phyloP scores from a whole-genome alignment of 2,113 vertebrate species.

The Nerophis ophidion region DNA sequence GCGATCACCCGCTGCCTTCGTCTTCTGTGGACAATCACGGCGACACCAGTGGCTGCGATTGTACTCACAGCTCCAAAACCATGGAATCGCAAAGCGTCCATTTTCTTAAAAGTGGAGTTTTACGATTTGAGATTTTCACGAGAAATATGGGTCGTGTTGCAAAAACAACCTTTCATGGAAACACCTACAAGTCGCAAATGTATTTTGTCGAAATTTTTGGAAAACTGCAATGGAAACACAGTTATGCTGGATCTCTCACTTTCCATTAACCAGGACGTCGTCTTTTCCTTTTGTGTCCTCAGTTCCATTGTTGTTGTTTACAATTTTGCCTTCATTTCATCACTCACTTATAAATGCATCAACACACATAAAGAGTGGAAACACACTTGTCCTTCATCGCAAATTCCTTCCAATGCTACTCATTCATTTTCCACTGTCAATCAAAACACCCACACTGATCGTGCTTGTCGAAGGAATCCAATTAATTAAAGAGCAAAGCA shows the following conservation, averaged over 20 bases:
- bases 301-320: neutral
- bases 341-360: constrained; percentile 1
- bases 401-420: constrained; percentile 22
- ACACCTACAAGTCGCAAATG: too few relatives aligned
- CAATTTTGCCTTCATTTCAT: neutral
- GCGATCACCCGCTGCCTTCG: too few relatives aligned
- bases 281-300: neutral
- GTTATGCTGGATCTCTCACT: neutral
- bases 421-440: constrained; percentile 35
- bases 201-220: too few relatives aligned
- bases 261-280: neutral
- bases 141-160: too few relatives aligned
- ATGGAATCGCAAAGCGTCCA: too few relatives aligned
- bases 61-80: too few relatives aligned
- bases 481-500: constrained; percentile 45
- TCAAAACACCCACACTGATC: constrained; percentile 26
- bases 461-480: constrained; percentile 44
- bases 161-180: too few relatives aligned
- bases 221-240: too few relatives aligned
- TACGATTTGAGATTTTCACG: too few relatives aligned
- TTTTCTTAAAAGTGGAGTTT: too few relatives aligned
- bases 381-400: constrained; percentile 2
- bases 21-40: too few relatives aligned
- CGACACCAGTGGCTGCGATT: too few relatives aligned
- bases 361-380: constrained; percentile 12